Evolutionary conservation across 2,113 vertebrate species (phyloP).

Genomic region (Pycnonotus jocosus): DNA sequence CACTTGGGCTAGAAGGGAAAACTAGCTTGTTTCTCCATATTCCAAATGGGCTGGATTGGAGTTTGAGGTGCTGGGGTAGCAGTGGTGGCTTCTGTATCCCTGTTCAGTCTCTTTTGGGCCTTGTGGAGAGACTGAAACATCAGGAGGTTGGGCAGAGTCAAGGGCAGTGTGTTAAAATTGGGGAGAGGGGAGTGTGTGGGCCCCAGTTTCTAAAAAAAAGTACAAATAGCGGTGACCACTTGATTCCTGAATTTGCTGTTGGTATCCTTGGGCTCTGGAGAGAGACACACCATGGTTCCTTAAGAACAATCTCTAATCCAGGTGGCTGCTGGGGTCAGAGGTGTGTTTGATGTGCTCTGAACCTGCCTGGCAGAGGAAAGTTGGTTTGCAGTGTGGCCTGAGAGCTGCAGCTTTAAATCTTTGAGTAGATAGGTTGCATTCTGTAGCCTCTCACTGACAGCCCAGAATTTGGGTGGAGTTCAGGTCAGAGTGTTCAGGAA

Average conservation of each 20-base stretch:
- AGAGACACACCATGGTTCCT: not conserved
- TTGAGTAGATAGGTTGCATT: not conserved
- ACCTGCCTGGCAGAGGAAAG: no score
- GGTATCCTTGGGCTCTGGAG: not conserved
- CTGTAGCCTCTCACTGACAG: not conserved
- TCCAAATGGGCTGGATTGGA: not conserved
- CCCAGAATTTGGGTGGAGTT: not conserved
- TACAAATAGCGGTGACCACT: not conserved
- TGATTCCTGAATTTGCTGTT: not conserved
- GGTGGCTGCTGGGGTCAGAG: not conserved
- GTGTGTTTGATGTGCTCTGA: not conserved
- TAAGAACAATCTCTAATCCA: not conserved
- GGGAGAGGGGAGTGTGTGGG: rapidly evolving
- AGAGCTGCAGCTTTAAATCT: not conserved
- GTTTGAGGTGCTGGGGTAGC: not conserved
- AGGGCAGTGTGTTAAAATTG: not conserved
- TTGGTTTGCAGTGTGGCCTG: not conserved
- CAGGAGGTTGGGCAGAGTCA: not conserved
- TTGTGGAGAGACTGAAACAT: not conserved
- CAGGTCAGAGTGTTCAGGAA: not conserved
- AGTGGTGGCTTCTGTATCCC: rapidly evolving
- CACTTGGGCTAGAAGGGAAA: not conserved
- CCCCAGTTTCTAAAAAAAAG: not conserved
- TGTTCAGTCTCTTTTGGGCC: not conserved
- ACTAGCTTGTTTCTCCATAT: not conserved